Evolutionary conservation across 2,888 invertebrate species (phyloP), one percentile per base, ranked within the genome.

Genomic region (Epicampocera succincta): DNA sequence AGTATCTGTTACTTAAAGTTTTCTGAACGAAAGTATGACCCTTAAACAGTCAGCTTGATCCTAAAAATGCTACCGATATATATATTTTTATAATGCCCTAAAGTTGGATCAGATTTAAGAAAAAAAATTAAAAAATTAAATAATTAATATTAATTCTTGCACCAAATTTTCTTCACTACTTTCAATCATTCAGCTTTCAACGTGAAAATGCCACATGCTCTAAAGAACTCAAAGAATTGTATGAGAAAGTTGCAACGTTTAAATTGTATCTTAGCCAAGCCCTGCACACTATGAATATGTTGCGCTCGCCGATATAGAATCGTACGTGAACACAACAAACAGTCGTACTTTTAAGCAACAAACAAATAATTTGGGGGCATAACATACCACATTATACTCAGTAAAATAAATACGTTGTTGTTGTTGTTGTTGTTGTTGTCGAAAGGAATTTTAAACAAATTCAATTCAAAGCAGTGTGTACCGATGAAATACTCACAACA

Each of bases 381-480:
- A 74, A 48, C 48, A 77, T 58, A 80, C 50, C 29, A 33, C 33
- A 80, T 79, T 56, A 79, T 48, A 33, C 54, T 54, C 40, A 60
- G 73, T 58, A 78, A 77, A 44, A 71, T 56, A n/a, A 52, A 29
- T 58, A 15, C 19, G 40, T 56, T 40, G 8, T 6, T 82, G 85
- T 87, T 86, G 40, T 56, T 40, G 8, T 6, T 82, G 85, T 87
- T 86, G 86, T 87, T 87, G 86, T 87, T 87, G 87, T 83, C 68
- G 76, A 85, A 85, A 82, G 84, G 86, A 87, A 87, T 87, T 83
- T 66, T 11, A 77, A 82, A 82, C 69, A 74, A 82, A 74, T 74
- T 77, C 69, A 82, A 74, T 74, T 77, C 69, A 65, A 74, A 65
- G 60, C 38, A 68, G 56, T 48, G 61, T 58, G 48, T 69, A 80